Conservation (phyloP, 2,113 vertebrate species). For the Corynorhinus townsendii region DNA sequence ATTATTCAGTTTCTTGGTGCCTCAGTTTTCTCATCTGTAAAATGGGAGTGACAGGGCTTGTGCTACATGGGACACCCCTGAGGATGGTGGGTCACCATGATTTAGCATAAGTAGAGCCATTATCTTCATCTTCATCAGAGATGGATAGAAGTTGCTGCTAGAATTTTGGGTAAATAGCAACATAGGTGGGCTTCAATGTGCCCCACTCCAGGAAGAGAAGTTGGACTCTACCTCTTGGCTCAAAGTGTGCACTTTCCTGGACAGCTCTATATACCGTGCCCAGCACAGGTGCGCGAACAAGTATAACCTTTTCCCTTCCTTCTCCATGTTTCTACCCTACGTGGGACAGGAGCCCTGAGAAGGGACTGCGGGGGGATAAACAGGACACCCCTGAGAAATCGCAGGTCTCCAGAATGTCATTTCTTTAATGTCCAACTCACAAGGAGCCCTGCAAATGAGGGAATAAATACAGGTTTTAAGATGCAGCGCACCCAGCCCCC, state of each 20-base stretch:
- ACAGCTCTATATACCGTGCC: neutral
- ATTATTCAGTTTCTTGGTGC: neutral
- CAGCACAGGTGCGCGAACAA: neutral
- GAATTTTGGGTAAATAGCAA: neutral
- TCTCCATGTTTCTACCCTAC: neutral
- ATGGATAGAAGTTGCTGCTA: neutral
- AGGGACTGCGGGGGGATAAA: neutral
- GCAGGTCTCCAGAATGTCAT: neutral
- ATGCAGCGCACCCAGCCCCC: neutral
- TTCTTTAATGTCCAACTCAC: conserved; percentile 29
- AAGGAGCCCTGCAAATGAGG: neutral
- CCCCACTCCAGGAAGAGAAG: neutral
- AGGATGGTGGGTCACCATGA: neutral
- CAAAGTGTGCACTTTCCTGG: rapidly evolving
- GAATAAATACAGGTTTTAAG: conserved; percentile 44
- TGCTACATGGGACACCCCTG: neutral
- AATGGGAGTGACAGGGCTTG: neutral
- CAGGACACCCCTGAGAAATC: neutral
- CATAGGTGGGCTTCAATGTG: neutral
- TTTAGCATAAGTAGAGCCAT: too few species aligned
- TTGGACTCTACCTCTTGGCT: neutral
- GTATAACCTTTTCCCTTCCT: neutral
- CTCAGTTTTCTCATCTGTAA: neutral
- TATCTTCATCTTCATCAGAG: neutral
- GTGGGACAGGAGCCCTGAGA: neutral